phyloP scores from a whole-genome alignment of 1,140 invertebrate species.

The Drosophila pallidifrons region DNA sequence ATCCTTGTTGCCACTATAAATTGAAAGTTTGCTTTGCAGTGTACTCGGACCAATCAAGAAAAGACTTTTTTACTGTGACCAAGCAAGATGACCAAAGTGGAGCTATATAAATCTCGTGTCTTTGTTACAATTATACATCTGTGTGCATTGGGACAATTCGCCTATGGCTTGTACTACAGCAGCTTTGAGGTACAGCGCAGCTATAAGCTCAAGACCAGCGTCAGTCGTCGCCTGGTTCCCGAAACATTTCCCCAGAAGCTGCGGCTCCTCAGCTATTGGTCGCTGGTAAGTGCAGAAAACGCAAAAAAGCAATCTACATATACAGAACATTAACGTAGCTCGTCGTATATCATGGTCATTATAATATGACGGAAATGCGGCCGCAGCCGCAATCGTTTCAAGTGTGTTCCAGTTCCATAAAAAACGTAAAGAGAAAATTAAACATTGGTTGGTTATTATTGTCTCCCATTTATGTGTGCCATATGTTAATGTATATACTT shows the following conservation, averaged over 20 bases:
- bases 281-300: slow-evolving; percentile 85
- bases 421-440: slow-evolving; percentile 31
- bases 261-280: slow-evolving; percentile 86
- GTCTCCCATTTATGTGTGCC: slow-evolving; percentile 68
- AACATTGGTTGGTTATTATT: slow-evolving; percentile 53
- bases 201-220: slow-evolving; percentile 72
- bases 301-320: slow-evolving; percentile 4
- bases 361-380: slow-evolving; percentile 61
- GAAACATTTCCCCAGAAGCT: slow-evolving; percentile 84
- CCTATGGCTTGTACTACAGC: slow-evolving; percentile 77
- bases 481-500: slow-evolving; percentile 55
- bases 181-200: slow-evolving; percentile 78
- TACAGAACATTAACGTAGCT: slow-evolving; percentile 7
- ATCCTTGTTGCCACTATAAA: slow-evolving; percentile 12
- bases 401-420: slow-evolving; percentile 52
- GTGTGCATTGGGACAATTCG: slow-evolving; percentile 80
- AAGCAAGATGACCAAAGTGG: slow-evolving; percentile 83
- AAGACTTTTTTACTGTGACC: slow-evolving; percentile 6
- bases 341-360: slow-evolving; percentile 43
- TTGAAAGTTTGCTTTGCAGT: slow-evolving; percentile 26
- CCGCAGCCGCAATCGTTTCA: slow-evolving; percentile 49
- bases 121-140: slow-evolving; percentile 84
- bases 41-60: background rate
- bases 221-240: slow-evolving; percentile 66
- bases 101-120: slow-evolving; percentile 82